Base-by-base conservation (phyloP, 64 coral and sea anemone species). In the Actinia tenebrosa region DNA sequence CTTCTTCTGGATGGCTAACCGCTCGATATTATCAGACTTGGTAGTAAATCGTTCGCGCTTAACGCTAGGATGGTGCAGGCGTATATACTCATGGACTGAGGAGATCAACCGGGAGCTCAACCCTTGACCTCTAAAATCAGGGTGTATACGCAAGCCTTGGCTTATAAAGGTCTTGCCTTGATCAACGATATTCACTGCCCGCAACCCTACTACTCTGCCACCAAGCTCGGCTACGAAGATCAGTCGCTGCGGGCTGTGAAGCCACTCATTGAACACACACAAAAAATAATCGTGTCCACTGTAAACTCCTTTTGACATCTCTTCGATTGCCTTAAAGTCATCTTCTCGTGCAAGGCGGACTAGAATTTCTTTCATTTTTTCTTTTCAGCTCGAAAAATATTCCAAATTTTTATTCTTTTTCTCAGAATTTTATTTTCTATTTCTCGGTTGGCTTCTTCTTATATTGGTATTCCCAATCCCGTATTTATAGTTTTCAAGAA, bases 1-100 rank as follows among this genome's bases (percentile, higher is more conserved):
- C 63, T 97, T 97, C 64, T 97, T 97, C 71, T 97, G 94, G 27
- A 97, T 90, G 25, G 94, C 88, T 37, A 97, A 80, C 50, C 94
- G 89, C n/a, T 97, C 94, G 71, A 97, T 89, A 80, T 97, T 97
- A 68, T 97, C 94, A 1, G 94, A 97, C 77, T 97, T 97, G 16
- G 94, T 97, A 3, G 94, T 93, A 83, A 97, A 97, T 27, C 94
- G 94, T 90, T 97, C 94, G 55, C 94, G 88, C n/a, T 17, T 54
- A 26, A 97, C 82, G 23, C 60, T 91, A 14, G 94, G 94, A 77
- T 97, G 93, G 11, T 97, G 44, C 14, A 77, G 20, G 71, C 85
- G 71, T 27, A 93, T 93, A 45, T 90, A 87, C 16, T 89, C 88
- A 13, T 97, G 94, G 71, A 97, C 92, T 13, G 91, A 91, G 20